A percentile compares a stretch with the other conserved stretches of the same genome.
These are phyloP conservation scores for Puffinus mauretanicus DNA, from an alignment of 2,113 vertebrate genomes.

Conservation along the genomic window DNA sequence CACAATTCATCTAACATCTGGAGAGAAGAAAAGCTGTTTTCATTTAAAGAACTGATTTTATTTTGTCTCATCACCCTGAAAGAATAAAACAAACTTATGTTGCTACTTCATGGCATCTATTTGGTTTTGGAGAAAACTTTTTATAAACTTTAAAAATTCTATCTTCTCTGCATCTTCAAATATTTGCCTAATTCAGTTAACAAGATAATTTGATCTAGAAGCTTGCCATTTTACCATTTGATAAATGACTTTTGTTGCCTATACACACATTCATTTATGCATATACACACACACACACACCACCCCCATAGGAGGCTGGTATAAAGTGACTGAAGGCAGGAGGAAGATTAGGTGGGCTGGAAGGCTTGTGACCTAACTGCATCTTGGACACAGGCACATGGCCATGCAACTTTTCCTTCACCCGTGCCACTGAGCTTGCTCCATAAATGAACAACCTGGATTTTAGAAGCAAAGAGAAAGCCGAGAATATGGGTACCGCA, in stretches of 20 bases:
- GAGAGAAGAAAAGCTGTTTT: conserved; percentile 86
- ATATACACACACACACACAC: accelerated
- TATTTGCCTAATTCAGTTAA: neutral
- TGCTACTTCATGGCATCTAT: neutral
- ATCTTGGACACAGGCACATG: neutral
- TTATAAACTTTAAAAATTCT: neutral
- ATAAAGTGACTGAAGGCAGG: neutral
- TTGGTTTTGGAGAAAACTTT: neutral
- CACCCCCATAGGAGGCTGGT: neutral
- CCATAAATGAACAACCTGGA: neutral
- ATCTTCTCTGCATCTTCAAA: neutral
- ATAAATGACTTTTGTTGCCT: neutral
- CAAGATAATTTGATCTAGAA: neutral
- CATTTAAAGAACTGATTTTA: conserved; percentile 84
- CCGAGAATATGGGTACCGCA: neutral
- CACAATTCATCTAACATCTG: conserved; percentile 90
- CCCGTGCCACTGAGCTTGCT: neutral
- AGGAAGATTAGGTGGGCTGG: neutral
- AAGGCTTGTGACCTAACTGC: neutral
- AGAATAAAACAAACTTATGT: conserved; percentile 8
- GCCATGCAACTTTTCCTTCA: neutral
- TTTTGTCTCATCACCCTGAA: conserved; percentile 88
- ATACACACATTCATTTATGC: neutral
- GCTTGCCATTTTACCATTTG: neutral
- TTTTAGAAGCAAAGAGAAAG: neutral